phyloP scores from a whole-genome alignment of 2,113 vertebrate genomes.

The Perccottus glenii region DNA sequence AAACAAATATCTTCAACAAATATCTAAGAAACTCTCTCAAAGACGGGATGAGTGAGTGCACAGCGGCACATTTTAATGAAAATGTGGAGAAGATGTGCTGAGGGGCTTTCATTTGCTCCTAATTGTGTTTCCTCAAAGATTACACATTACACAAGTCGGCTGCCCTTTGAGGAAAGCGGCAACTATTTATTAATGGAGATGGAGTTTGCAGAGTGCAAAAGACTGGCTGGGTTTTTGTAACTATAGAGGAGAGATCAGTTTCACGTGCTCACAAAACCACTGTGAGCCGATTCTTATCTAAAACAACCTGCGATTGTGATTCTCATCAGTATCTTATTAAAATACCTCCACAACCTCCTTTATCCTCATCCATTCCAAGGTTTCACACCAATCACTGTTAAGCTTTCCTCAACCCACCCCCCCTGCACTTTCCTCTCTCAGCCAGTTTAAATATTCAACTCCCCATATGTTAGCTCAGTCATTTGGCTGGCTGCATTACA shows the following conservation, averaged over 20 bases:
- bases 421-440: conserved; percentile 21
- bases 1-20: conserved; percentile 2
- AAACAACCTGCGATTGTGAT: conserved; percentile 47
- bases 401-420: conserved; percentile 27
- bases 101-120: conserved; percentile 41
- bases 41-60: conserved; percentile 11
- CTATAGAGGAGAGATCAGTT: conserved; percentile 11
- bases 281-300: conserved; percentile 7
- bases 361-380: conserved; percentile 4
- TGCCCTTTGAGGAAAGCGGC: conserved; percentile 40
- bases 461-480: conserved; percentile 52
- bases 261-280: background rate
- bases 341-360: conserved; percentile 26
- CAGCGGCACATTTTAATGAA: conserved; percentile 49
- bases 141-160: conserved; percentile 42
- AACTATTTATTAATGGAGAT: conserved; percentile 52
- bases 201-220: conserved; percentile 56
- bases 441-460: conserved; percentile 68
- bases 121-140: conserved; percentile 41
- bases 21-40: conserved; percentile 28
- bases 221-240: conserved; percentile 11
- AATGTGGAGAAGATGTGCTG: conserved; percentile 31
- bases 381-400: conserved; percentile 41
- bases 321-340: conserved; percentile 58
- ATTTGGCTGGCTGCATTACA: conserved; percentile 34